Percentiles rank a stretch among this genome's conserved stretches.
phyloP scores from a whole-genome alignment of 2,888 invertebrate species.

The Chironomus tentans region DNA sequence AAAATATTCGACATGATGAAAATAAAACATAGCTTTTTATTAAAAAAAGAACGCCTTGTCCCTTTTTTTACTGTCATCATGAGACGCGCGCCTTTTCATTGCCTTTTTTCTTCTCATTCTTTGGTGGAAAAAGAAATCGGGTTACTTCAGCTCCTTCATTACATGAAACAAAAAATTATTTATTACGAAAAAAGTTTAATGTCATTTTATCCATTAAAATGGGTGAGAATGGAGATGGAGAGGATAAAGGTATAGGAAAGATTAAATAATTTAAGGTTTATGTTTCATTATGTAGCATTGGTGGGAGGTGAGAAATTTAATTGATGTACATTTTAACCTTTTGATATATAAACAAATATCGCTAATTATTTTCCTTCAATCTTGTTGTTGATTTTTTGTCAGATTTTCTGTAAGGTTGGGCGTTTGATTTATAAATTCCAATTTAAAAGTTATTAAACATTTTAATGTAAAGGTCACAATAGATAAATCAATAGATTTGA shows the following conservation, averaged over 20 bases:
- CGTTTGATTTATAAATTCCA: too few relatives aligned
- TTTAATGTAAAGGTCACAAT: too few relatives aligned
- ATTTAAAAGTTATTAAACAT: too few relatives aligned
- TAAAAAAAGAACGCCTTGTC: slow-evolving; percentile 20
- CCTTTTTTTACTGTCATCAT: slow-evolving; percentile 14
- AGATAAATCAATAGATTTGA: too few relatives aligned
- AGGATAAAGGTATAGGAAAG: background rate
- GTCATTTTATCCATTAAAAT: background rate
- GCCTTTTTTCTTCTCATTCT: too few relatives aligned
- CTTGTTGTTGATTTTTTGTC: background rate
- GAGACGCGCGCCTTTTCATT: background rate
- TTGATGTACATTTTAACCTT: background rate
- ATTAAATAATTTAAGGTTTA: background rate
- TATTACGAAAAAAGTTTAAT: slow-evolving; percentile 10
- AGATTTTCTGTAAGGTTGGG: background rate
- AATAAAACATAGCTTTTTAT: slow-evolving; percentile 19
- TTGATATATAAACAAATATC: background rate
- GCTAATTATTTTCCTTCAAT: background rate
- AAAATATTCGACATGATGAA: slow-evolving; percentile 19
- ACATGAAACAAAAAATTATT: too few relatives aligned
- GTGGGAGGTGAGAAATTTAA: too few relatives aligned
- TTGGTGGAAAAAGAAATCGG: background rate
- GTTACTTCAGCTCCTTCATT: background rate
- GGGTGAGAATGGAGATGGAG: background rate
- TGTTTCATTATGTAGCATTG: background rate